Base-by-base conservation (phyloP, 1,140 invertebrate species). In the Dinoponera quadriceps region DNA sequence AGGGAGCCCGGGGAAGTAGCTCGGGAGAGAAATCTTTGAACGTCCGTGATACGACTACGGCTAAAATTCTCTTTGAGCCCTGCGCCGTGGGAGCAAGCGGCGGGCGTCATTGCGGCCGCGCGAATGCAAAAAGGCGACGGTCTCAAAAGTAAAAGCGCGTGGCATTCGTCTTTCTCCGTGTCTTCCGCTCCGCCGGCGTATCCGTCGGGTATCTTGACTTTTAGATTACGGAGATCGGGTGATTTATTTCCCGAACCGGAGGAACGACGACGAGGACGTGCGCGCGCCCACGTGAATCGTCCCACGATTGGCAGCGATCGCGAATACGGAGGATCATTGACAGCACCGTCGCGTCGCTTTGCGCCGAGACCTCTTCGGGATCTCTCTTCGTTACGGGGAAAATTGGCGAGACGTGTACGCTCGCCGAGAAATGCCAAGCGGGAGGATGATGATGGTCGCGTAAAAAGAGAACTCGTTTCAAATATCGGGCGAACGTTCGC, bases 61-160 rank as follows among this genome's bases (percentile, higher is more conserved):
- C 51, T 29, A 55, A 75, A 81, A 85, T 82, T 82, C 83, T 54
- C 83, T 75, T 87, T 85, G 57, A 83, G 63, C 9, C 7, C 38
- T 11, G 38, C 55, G 55, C 48, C 44, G 66, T 7, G 25, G 33
- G 16, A 25, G n/a, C 3, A 44, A 44, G 38, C 38, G 11, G 38
- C 38, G 38, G n/a, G 16, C 74, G 60, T 73, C 74, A 51, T 65
- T 69, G 73, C 66, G 66, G 73, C 77, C 27, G 38, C 38, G 71
- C 55, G 33, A 20, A 16, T 33, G 49, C 59, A 86, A 85, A 75
- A 75, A 69, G 54, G 33, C 71, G 83, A 82, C 55, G 59, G 49
- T 49, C 44, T 69, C 62, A 59, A 57, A 75, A 73, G 73, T 33
- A 84, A 80, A 81, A 66, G 54, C 48, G 54, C 44, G 18, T 49